phyloP scores from a whole-genome alignment of 2,113 vertebrate genomes.

The Myrmecophaga tridactyla region DNA sequence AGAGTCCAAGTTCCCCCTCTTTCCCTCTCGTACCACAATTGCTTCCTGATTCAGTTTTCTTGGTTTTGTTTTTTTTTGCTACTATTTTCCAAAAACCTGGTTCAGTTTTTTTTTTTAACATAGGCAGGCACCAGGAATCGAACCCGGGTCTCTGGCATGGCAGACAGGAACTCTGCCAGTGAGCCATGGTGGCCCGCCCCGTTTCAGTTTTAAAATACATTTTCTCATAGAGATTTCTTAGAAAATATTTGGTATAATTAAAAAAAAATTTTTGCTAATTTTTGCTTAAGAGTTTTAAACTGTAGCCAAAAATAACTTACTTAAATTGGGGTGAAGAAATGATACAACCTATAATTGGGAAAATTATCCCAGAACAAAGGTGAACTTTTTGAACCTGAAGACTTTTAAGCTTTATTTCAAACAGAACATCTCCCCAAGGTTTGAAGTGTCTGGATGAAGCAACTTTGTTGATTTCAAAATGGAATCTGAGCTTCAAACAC shows the following conservation, averaged over 20 bases:
- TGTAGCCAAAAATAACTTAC: not conserved
- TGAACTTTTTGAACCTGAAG: not conserved
- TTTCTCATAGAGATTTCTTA: not conserved
- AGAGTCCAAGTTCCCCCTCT: not conserved
- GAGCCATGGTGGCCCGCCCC: too few relatives aligned
- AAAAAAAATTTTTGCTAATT: constrained; percentile 19
- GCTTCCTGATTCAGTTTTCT: not conserved
- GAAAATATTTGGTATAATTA: not conserved
- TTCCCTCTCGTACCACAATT: not conserved
- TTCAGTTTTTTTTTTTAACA: too few relatives aligned
- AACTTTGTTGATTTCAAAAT: constrained; percentile 19
- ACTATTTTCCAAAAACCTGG: too few relatives aligned
- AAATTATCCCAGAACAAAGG: not conserved
- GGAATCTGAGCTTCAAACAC: constrained; percentile 7
- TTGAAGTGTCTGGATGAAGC: not conserved
- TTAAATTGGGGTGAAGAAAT: not conserved
- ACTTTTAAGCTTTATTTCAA: not conserved
- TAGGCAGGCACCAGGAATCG: too few relatives aligned
- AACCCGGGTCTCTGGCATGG: too few relatives aligned
- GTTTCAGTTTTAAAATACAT: not conserved
- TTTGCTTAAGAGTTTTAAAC: constrained; percentile 21
- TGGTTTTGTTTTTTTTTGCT: too few relatives aligned
- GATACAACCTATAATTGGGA: not conserved
- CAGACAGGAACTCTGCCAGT: too few relatives aligned
- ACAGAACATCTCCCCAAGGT: not conserved